Percentiles rank a stretch among this genome's conserved stretches.
Evolutionary conservation across 2,113 vertebrate species (phyloP).

Genomic region (Callocephalon fimbriatum): DNA sequence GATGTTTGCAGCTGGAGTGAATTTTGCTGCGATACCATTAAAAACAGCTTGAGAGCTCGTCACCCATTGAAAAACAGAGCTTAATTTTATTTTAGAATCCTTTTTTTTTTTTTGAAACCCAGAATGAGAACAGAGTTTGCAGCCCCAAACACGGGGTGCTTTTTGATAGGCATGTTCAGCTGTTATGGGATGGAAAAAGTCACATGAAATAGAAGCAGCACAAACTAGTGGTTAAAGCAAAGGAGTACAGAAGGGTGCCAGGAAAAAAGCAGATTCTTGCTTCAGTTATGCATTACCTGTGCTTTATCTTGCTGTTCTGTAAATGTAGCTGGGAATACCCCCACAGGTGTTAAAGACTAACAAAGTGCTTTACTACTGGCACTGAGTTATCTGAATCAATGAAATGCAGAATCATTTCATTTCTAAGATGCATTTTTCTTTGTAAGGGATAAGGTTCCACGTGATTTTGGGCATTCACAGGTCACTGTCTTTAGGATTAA

Average conservation of each 20-base stretch:
- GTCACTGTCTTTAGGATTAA: background rate
- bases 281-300: background rate
- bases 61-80: constrained; percentile 1
- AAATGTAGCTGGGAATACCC: background rate
- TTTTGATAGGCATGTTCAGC: background rate
- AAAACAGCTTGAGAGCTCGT: constrained; percentile 18
- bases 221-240: background rate
- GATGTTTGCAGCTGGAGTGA: background rate
- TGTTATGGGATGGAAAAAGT: background rate
- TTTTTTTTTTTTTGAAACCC: background rate
- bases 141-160: background rate
- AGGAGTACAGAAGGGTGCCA: background rate
- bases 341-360: background rate
- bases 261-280: background rate
- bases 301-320: background rate
- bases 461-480: background rate
- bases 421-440: background rate
- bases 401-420: background rate
- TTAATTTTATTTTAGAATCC: background rate
- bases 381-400: background rate
- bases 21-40: constrained; percentile 18
- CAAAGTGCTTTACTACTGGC: no score
- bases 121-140: background rate
- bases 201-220: background rate
- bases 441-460: background rate